phyloP scores from a whole-genome alignment of 2,888 invertebrate species.

The Lepas anatifera region DNA sequence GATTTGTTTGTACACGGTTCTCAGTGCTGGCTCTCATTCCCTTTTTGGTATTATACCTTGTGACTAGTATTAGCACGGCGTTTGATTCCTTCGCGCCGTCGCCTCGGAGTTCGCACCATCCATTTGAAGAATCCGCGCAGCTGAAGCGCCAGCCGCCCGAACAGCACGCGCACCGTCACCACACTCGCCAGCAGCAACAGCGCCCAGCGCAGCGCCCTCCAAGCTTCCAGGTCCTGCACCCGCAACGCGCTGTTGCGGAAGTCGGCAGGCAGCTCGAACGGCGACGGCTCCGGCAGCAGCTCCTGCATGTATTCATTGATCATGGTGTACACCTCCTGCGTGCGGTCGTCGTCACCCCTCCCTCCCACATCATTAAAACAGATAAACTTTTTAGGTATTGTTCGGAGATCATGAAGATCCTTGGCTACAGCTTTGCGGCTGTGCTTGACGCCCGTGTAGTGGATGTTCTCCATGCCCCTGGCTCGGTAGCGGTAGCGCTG shows the following conservation, averaged over 20 bases:
- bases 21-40: no score
- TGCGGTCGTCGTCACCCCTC: slow-evolving; percentile 39
- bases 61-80: no score
- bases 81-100: no score
- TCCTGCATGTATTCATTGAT: slow-evolving; percentile 62
- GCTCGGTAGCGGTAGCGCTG: not conserved
- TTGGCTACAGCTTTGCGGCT: slow-evolving; percentile 55
- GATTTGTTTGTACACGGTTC: no score
- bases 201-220: slow-evolving; percentile 36
- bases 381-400: slow-evolving; percentile 48
- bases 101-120: no score
- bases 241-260: slow-evolving; percentile 56
- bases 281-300: slow-evolving; percentile 54
- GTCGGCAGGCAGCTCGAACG: slow-evolving; percentile 55
- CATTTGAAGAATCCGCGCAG: no score
- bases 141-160: no score
- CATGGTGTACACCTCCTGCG: slow-evolving; percentile 51
- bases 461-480: slow-evolving; percentile 45
- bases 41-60: no score
- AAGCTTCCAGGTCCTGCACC: slow-evolving; percentile 43
- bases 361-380: slow-evolving; percentile 70
- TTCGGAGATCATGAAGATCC: slow-evolving; percentile 54
- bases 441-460: slow-evolving; percentile 61
- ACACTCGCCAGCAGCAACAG: slow-evolving; percentile 21
- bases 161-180: not conserved